Base-by-base conservation (phyloP, 2,113 vertebrate species). In the Sorex araneus region DNA sequence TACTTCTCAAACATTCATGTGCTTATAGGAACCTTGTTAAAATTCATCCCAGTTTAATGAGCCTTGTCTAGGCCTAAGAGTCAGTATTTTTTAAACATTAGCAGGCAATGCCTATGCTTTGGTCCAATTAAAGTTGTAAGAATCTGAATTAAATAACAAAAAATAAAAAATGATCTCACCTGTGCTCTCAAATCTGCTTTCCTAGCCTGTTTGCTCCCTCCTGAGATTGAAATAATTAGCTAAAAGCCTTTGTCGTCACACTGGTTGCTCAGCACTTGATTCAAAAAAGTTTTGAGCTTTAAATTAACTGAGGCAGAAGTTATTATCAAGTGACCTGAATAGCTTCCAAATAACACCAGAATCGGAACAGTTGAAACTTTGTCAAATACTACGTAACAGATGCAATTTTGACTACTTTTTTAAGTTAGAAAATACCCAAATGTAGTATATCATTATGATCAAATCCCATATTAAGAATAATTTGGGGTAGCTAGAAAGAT, bases 201-300 rank as follows among this genome's bases (percentile, higher is more conserved):
- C 18, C 57, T 25, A 45, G 25, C 18, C 81, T 25, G 16, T 75
- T 86, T 75, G n/a, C 36, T 89, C 50, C 84, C 81, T 79, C 50
- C 47, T 63, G 77, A 40, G 78, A 79, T 82, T 94, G 81, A 87
- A 90, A 92, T 89, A 50, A 92, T 89, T 75, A 93, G 50, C 89
- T 76, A 34, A 74, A 88, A 83, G 69, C 28, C 34, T 75, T 71
- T 76, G 83, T 84, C 45, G 11, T 47, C 75, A 90, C 25, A 67
- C 54, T 71, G 54, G 34, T 84, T 89, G 67, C n/a, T 90, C 75
- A 76, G 50, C 32, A 70, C 32, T 94, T 57, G 76, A 87, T 78
- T 89, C 67, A 64, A 84, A 47, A 90, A 28, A 92, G 47, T 86
- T 93, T 85, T 78, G 27, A 85, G 50, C 87, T 94, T 94, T 69